Evolutionary conservation across 2,888 invertebrate species (phyloP).

Genomic region (Pseudanteris insignis): DNA sequence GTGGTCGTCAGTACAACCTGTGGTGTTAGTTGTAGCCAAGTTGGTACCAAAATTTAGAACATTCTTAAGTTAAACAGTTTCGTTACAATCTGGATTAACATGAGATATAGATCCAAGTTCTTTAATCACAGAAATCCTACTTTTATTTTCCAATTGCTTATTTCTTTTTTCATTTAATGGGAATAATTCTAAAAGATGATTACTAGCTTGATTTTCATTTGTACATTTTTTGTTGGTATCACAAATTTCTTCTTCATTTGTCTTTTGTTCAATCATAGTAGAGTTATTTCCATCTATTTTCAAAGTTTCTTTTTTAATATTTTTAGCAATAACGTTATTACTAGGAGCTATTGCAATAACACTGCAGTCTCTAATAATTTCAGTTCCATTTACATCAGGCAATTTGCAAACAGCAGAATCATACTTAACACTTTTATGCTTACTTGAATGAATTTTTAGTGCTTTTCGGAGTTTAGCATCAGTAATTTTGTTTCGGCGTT

Average conservation of each 20-base stretch:
- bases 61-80: no score
- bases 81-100: no score
- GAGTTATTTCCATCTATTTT: neutral
- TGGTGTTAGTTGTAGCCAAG: no score
- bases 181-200: conserved; percentile 6
- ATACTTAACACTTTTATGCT: conserved; percentile 8
- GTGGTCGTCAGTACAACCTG: no score
- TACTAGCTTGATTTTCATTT: neutral
- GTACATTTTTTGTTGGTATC: conserved; percentile 4
- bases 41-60: no score
- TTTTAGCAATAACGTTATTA: conserved; percentile 8
- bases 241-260: conserved; percentile 2
- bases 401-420: conserved; percentile 5
- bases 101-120: conserved; percentile 24
- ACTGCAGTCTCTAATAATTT: conserved; percentile 37
- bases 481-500: conserved; percentile 18
- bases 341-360: conserved; percentile 37
- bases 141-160: conserved; percentile 21
- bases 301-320: conserved; percentile 1
- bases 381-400: conserved; percentile 21
- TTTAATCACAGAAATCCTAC: conserved; percentile 33
- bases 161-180: conserved; percentile 6
- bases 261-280: conserved; percentile 1
- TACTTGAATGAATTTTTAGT: conserved; percentile 17
- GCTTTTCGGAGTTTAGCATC: conserved; percentile 14